Conservation (phyloP, 2,888 invertebrate genomes). For the Cantharis rufa region DNA sequence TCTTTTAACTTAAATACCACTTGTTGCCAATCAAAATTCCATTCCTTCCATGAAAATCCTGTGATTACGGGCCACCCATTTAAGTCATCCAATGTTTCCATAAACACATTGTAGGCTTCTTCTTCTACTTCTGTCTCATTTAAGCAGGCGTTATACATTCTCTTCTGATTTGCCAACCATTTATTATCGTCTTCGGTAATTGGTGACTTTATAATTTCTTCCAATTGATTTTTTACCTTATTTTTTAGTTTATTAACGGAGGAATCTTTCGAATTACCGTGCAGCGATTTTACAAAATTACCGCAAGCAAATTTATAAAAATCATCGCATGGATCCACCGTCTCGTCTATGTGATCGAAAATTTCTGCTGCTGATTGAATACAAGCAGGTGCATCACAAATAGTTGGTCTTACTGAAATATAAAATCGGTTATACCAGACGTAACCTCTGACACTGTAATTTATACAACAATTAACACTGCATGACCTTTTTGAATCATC, state of each 20-base stretch:
- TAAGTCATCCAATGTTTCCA: constrained; percentile 36
- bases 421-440: neutral
- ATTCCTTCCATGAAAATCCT: constrained; percentile 35
- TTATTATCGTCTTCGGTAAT: constrained; percentile 8
- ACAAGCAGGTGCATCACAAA: constrained; percentile 9
- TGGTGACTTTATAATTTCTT: constrained; percentile 7
- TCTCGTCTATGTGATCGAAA: constrained; percentile 67
- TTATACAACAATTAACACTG: neutral
- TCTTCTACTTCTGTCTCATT: constrained; percentile 32
- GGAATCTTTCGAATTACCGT: constrained; percentile 6
- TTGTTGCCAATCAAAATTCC: constrained; percentile 40
- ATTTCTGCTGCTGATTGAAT: constrained; percentile 62
- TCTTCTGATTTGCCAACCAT: constrained; percentile 8
- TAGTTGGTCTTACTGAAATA: constrained; percentile 4
- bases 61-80: constrained; percentile 47
- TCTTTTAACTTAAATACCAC: constrained; percentile 63
- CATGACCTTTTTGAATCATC: neutral
- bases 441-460: neutral
- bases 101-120: constrained; percentile 26
- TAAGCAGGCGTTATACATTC: constrained; percentile 38
- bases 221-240: constrained; percentile 1
- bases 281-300: constrained; percentile 5
- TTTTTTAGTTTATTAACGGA: neutral
- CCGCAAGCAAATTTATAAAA: constrained; percentile 57
- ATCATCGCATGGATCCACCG: constrained; percentile 75